These are phyloP conservation scores for Pseudeuparius sepicola DNA, from an alignment of 2,888 invertebrate genomes.

Conservation along the genomic window DNA sequence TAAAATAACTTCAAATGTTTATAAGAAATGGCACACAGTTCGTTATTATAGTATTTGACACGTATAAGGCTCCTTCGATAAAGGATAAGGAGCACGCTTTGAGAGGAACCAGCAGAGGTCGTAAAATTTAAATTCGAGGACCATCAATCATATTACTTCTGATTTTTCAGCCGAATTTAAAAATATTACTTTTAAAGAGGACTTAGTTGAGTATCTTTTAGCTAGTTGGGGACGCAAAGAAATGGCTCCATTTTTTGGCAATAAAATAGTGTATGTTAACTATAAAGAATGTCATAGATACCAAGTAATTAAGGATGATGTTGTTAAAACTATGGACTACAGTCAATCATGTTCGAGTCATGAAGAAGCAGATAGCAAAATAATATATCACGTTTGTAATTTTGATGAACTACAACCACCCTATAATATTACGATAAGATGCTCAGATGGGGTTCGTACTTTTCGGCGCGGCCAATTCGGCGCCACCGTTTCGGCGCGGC, in stretches of 20 bases:
- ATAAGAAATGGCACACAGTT: constrained; percentile 10
- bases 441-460: too few species aligned
- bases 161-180: constrained; percentile 24
- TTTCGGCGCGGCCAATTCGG: too few species aligned
- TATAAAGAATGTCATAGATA: too few species aligned
- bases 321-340: constrained; percentile 12
- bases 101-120: constrained; percentile 18
- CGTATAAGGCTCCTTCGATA: constrained; percentile 16
- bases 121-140: constrained; percentile 22
- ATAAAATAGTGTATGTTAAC: constrained; percentile 21
- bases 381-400: too few species aligned
- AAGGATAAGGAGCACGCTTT: constrained; percentile 21
- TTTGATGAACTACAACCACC: too few species aligned
- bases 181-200: too few species aligned
- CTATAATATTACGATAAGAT: too few species aligned
- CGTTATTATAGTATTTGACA: constrained; percentile 7
- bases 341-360: constrained; percentile 17
- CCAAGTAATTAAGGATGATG: constrained; percentile 22
- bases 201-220: too few species aligned
- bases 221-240: constrained; percentile 26
- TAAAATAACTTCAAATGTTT: constrained; percentile 8
- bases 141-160: constrained; percentile 22
- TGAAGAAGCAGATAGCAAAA: constrained; percentile 18
- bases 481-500: too few species aligned
- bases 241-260: constrained; percentile 24